These are phyloP conservation scores for Sebastes wilsoni DNA, from an alignment of 2,797 vertebrate species.

Conservation along the genomic window DNA sequence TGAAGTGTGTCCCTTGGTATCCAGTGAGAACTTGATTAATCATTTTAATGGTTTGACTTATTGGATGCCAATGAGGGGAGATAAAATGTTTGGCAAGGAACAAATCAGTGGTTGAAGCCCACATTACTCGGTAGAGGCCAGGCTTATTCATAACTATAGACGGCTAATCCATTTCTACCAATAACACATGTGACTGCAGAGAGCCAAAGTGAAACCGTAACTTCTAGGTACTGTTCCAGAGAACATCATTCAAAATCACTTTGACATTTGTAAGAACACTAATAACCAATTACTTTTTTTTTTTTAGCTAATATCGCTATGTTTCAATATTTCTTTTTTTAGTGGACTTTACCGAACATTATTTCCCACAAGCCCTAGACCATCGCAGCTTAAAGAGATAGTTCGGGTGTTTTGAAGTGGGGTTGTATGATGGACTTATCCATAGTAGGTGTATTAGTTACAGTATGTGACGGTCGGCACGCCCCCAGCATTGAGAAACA, in stretches of 20 bases:
- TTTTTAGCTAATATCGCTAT: not conserved
- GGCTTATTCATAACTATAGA: constrained; percentile 45
- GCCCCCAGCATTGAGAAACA: too few species aligned
- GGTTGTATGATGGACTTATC: too few species aligned
- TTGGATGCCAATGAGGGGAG: constrained; percentile 61
- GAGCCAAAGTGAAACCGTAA: not conserved
- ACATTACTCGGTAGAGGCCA: constrained; percentile 43
- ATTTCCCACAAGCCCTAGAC: not conserved
- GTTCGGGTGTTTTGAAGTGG: too few species aligned
- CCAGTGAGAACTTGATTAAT: constrained; percentile 68
- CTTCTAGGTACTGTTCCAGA: not conserved
- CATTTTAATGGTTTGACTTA: constrained; percentile 71
- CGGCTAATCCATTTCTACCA: constrained; percentile 7
- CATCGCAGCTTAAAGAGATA: not conserved
- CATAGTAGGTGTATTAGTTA: too few species aligned
- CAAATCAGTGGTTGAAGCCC: constrained; percentile 49
- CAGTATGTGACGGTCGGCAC: fast-evolving
- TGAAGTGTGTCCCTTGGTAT: constrained; percentile 70
- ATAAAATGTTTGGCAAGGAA: constrained; percentile 62
- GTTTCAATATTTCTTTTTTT: not conserved
- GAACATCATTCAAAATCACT: not conserved
- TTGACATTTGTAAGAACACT: not conserved
- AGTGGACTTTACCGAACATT: not conserved
- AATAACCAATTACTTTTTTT: not conserved
- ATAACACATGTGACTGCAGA: not conserved